Base-by-base conservation (phyloP, 2,797 vertebrate genomes). In the Poliocrania exsul region DNA sequence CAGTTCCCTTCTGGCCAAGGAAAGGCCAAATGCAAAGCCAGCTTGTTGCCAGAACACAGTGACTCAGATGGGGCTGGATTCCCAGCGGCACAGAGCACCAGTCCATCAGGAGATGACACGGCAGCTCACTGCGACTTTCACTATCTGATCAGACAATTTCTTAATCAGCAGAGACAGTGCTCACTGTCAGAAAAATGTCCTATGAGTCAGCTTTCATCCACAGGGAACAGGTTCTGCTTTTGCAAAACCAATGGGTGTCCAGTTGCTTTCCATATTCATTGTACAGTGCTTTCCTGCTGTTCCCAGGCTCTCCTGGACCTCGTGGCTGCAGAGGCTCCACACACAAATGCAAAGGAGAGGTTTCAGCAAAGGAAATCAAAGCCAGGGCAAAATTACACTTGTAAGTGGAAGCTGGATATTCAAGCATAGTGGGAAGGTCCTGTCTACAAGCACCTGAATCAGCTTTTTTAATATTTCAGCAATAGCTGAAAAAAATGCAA, bases 131-230 rank as follows among this genome's bases (percentile, higher is more conserved):
- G 19, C 2, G 57, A 84, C 85, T 94, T 88, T 95, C 77, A 35
- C 92, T 95, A 91, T 96, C 94, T 92, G 90, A 95, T 96, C 93
- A 77, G 82, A 86, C 85, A 78, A 57, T 49, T 90, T 85, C 92
- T 95, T 92, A 91, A 96, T 95, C 91, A 94, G 86, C 93, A 92
- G 56, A 91, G 92, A 86, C 92, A 91, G 82, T 46, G 62, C 82
- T 91, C 10, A 0, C 47, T 81, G 80, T 91, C 92, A 92, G 62
- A 19, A 62, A 92, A 81, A 78, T 2, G 58, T 73, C 53, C 1
- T 11, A 12, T 89, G 92, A 96, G 75, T 92, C 92, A 96, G 85
- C 82, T 75, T 92, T 91, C 88, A 64, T 96, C 87, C 72, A 51
- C 0, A 0, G 73, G 77, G 85, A 96, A 88, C 93, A 92, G 91